Conservation (phyloP, 2,797 vertebrate species). For the Anas georgica region DNA sequence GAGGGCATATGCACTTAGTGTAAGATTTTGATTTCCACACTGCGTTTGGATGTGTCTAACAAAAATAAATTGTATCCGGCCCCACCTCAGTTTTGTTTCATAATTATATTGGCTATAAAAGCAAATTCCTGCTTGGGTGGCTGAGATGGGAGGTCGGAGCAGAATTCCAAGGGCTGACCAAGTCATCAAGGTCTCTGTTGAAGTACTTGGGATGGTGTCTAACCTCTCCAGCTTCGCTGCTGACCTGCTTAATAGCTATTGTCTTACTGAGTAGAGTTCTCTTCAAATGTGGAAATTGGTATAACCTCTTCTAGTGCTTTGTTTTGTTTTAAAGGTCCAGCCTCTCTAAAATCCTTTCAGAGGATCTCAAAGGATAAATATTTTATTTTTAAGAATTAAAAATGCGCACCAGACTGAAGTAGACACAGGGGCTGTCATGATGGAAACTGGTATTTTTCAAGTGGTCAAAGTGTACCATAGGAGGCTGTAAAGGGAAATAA, state of each 20-base stretch:
- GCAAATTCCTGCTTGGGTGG: neutral
- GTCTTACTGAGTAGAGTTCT: neutral
- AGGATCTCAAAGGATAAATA: neutral
- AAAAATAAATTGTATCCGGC: slow-evolving; percentile 22
- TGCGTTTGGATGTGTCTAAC: neutral
- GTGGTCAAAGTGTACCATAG: neutral
- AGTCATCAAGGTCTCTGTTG: neutral
- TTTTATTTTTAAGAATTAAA: neutral
- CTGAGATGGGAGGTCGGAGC: slow-evolving; percentile 3
- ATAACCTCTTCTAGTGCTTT: neutral
- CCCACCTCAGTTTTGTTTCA: neutral
- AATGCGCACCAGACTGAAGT: neutral
- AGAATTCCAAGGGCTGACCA: slow-evolving; percentile 4
- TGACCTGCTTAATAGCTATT: neutral
- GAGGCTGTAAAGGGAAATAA: neutral
- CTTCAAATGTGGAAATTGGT: neutral
- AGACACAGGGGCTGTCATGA: neutral
- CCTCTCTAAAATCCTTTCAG: neutral
- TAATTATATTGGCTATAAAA: slow-evolving; percentile 26
- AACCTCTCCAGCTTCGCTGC: neutral
- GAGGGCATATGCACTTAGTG: neutral
- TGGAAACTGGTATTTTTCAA: neutral
- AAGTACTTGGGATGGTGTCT: neutral
- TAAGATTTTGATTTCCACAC: neutral
- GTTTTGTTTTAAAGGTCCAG: neutral